Conservation (phyloP, 2,113 vertebrate species). For the Etheostoma spectabile region DNA sequence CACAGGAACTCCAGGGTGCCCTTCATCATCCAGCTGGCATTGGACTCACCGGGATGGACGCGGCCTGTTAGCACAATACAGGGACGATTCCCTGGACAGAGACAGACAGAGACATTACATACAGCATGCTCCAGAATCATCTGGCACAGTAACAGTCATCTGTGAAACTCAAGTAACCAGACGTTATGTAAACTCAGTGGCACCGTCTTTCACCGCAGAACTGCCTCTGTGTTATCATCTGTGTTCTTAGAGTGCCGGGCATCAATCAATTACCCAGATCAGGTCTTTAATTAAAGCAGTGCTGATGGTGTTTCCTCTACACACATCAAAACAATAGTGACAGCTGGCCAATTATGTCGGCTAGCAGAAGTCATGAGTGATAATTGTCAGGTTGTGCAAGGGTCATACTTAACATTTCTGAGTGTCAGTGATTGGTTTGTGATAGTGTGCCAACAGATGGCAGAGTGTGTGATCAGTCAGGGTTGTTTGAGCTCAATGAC, state of each 20-base stretch:
- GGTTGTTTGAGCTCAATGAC: background rate
- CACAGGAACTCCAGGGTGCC: slow-evolving; percentile 93
- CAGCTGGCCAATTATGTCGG: slow-evolving; percentile 7
- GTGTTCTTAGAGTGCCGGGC: background rate
- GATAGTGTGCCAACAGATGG: slow-evolving; percentile 6
- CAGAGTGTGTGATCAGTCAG: slow-evolving; percentile 1
- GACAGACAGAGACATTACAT: background rate
- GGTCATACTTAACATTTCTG: slow-evolving; percentile 14
- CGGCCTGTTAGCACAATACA: slow-evolving; percentile 89
- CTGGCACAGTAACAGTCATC: background rate
- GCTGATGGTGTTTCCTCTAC: background rate
- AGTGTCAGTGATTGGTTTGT: slow-evolving; percentile 9
- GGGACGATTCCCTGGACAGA: slow-evolving; percentile 85
- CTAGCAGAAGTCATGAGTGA: slow-evolving; percentile 12
- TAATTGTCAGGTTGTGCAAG: slow-evolving; percentile 24
- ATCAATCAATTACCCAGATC: slow-evolving; percentile 26
- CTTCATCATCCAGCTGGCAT: slow-evolving; percentile 97
- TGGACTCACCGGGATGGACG: slow-evolving; percentile 95
- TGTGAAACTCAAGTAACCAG: background rate
- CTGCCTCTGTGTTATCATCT: background rate
- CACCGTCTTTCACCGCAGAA: background rate
- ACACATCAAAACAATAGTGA: slow-evolving; percentile 1
- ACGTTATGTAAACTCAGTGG: background rate
- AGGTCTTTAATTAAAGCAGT: slow-evolving; percentile 14
- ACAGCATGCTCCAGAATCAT: background rate